A percentile compares a stretch with the other conserved stretches of the same genome.
Conservation (phyloP, 1,140 invertebrate species). For the Magallana gigas region DNA sequence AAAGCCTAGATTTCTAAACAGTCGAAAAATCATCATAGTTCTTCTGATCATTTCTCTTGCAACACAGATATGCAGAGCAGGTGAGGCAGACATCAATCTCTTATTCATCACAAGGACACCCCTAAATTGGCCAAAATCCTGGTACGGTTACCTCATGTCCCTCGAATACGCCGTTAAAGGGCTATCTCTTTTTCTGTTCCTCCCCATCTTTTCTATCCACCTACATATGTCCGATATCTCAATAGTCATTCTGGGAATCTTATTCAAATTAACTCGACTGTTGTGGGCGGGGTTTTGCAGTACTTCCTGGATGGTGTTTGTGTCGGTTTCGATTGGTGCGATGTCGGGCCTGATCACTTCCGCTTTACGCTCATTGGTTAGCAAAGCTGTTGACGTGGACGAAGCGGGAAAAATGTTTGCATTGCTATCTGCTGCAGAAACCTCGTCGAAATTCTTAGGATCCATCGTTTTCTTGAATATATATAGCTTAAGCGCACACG, state of each 20-base stretch:
- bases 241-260: slow-evolving; percentile 73
- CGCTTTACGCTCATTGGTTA: slow-evolving; percentile 72
- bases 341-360: slow-evolving; percentile 74
- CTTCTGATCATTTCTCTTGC: slow-evolving; percentile 63
- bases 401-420: slow-evolving; percentile 76
- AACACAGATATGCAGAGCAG: slow-evolving; percentile 74
- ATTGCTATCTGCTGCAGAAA: slow-evolving; percentile 72
- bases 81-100: slow-evolving; percentile 76
- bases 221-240: slow-evolving; percentile 66
- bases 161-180: slow-evolving; percentile 76
- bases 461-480: slow-evolving; percentile 74
- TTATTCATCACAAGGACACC: slow-evolving; percentile 73
- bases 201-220: slow-evolving; percentile 71
- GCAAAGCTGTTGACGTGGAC: slow-evolving; percentile 72
- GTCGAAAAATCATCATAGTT: slow-evolving; percentile 64
- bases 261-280: slow-evolving; percentile 72
- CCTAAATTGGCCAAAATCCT: slow-evolving; percentile 74
- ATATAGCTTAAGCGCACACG: slow-evolving; percentile 71
- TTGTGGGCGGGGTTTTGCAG: slow-evolving; percentile 71
- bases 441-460: slow-evolving; percentile 74
- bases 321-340: slow-evolving; percentile 71
- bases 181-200: slow-evolving; percentile 70
- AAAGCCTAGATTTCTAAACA: slow-evolving; percentile 62
- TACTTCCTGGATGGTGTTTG: slow-evolving; percentile 76
- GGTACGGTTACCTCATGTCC: slow-evolving; percentile 77